Base-by-base conservation (phyloP, 2,888 invertebrate genomes). In the Sphaerophoria rueppellii region DNA sequence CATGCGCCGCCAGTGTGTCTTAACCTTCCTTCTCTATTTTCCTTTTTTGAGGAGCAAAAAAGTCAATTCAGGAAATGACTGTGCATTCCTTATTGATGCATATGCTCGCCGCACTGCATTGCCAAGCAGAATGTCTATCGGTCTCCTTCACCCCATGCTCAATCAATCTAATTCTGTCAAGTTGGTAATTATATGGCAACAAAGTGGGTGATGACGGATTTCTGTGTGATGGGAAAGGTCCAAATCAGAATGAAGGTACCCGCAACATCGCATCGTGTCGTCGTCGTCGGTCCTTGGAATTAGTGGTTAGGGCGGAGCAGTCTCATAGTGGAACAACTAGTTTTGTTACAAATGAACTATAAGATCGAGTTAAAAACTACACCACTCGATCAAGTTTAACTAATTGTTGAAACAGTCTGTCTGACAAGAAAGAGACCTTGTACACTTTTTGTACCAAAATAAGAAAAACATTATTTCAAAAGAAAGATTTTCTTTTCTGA, bases 101-200 rank as follows among this genome's bases (percentile, higher is more conserved):
- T 63, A 35, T 50, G 43, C 6, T 9, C 12, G 43, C 9, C 6
- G 12, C 12, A 43, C 40, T 3, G 6, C 40, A 43, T 43, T 11
- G 40, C 11, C 7, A 37, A 43, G 40, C n/a, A 24, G 24, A 24
- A 24, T 24, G 43, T 43, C 9, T 43, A 9, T 4, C 70, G 24
- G 48, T 72, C 50, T 46, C 54, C 48, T 37, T 70, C 80, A 72
- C 80, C 71, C 65, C 43, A 79, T 24, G 24, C 79, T 79, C 82
- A 82, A 83, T 83, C 83, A 83, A 75, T 80, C 80, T 76, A 67
- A 69, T 80, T 61, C 83, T 76, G 67, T 54, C 71, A 67, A 67
- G 75, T 75, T 71, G 72, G 72, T 83, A 83, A 79, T 83, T 83
- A 83, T 65, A 80, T 43, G 60, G 74, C 58, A 75, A 75, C 79